Evolutionary conservation across 2,113 vertebrate species (phyloP), one percentile per base, ranked within the genome.

Genomic region (Tychaedon coryphoeus): DNA sequence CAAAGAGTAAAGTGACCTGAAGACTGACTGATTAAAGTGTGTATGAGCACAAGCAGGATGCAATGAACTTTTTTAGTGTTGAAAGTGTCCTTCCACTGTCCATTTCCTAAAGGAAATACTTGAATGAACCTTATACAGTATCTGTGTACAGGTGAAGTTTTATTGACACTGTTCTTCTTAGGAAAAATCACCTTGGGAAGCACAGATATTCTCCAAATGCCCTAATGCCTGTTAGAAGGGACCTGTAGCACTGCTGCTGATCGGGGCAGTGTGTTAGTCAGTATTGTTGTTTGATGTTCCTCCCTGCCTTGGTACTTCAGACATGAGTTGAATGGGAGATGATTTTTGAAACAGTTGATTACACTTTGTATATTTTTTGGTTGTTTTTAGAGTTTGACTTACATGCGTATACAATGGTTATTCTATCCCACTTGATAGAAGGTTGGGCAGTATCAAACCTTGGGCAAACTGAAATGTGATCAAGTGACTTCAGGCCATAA

Each of bases 21-120:
- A 73, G 47, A 90, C 38, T 38, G 47, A 25, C 3, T 74, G 78
- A 93, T 96, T 69, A 81, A 94, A 93, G 64, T 12, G 23, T 31
- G 31, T 62, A 71, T 76, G 73, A 93, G 85, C 90, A 94, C 69
- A 95, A 83, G 56, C 76, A 80, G 67, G 85, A 86, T 95, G 67
- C 74, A 89, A 11, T 73, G 71, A 78, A 91, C 54, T 65, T 93
- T 60, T 83, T 92, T 29, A 47, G 75, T 67, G 54, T 81, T 86
- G 65, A 72, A 97, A 96, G 94, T 96, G 95, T 91, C 96, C 95
- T 97, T 97, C 92, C 91, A 92, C 92, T 96, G 91, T 96, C 85
- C 47, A 45, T 95, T 88, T 83, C 95, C 60, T 93, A 91, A 74
- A 87, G 83, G 90, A 96, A 96, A 97, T 97, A 97, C 97, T 98